Base-by-base conservation (phyloP, 2,113 vertebrate species). In the Naja naja region DNA sequence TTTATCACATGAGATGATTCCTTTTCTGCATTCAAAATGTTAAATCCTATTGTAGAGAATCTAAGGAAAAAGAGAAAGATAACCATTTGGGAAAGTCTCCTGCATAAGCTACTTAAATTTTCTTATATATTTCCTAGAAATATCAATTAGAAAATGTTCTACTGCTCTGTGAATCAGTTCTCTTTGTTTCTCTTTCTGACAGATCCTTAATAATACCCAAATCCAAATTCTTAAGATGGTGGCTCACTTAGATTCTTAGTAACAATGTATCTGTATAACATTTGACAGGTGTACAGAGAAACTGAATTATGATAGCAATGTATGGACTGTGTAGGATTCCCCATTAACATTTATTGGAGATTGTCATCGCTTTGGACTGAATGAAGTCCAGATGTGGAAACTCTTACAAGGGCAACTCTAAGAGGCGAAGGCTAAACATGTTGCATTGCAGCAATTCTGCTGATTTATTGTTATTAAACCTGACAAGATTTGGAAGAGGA, bases 331-430 rank as follows among this genome's bases (percentile, higher is more conserved):
- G 97, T 95, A 95, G 96, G 96, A 96, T 96, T 97, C 91, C 95
- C 97, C 96, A 97, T 97, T 98, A 97, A 97, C 94, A 96, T 97
- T 97, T 97, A 97, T 97, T 97, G 97, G 97, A 95, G 94, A 97
- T 97, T 98, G 97, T 98, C 97, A 97, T 97, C 97, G 95, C 97
- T 97, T 97, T 96, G 89, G 92, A 92, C 94, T 53, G 93, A 97
- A 97, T 97, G 97, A 97, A 97, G 96, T 97, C 97, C 97, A 98
- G 97, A 98, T 98, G 97, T 97, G 96, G 96, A 96, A 97, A 97
- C 92, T 95, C 94, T 64, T 87, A 94, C 96, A 93, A 94, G 93
- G 90, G 93, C 95, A 95, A 94, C 60, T 94, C 91, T 93, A 94
- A 95, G 60, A 96, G 96, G 94, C 93, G 89, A 96, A 96, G 95